Evolutionary conservation across 2,888 invertebrate genomes (phyloP).

Genomic region (Drosophila subquinaria): DNA sequence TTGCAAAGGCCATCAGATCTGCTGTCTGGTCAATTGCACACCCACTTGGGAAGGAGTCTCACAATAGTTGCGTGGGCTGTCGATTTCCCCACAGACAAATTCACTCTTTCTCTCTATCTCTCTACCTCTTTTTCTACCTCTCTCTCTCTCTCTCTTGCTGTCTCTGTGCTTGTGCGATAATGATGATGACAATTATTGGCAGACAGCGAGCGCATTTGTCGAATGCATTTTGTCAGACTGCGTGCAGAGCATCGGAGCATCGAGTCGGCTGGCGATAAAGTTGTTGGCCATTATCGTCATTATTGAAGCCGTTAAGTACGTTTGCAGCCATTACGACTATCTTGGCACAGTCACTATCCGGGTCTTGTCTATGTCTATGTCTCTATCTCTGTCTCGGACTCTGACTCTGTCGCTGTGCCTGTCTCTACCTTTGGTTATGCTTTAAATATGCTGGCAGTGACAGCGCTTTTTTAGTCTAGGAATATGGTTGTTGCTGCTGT

Average conservation of each 20-base stretch:
- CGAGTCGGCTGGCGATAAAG: slow-evolving; percentile 2
- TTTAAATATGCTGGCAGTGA: slow-evolving; percentile 66
- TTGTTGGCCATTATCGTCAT: slow-evolving; percentile 75
- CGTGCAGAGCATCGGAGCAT: slow-evolving; percentile 16
- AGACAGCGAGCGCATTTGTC: slow-evolving; percentile 42
- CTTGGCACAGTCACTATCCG: slow-evolving; percentile 24
- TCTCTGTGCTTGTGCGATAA: slow-evolving; percentile 24
- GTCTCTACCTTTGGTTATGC: slow-evolving; percentile 47
- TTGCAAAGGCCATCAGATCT: slow-evolving; percentile 13
- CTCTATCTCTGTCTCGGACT: neutral
- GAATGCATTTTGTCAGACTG: slow-evolving; percentile 74
- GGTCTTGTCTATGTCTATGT: neutral
- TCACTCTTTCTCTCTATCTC: neutral
- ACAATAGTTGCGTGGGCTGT: slow-evolving; percentile 2
- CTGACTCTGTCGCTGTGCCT: neutral
- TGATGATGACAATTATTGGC: slow-evolving; percentile 71
- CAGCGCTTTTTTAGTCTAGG: slow-evolving; percentile 28
- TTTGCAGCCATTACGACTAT: slow-evolving; percentile 61
- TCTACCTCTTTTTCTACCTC: no score
- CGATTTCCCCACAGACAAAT: neutral
- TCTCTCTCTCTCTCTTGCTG: no score
- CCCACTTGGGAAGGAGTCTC: neutral
- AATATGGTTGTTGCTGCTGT: slow-evolving; percentile 18
- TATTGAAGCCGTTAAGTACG: slow-evolving; percentile 82
- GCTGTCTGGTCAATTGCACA: slow-evolving; percentile 10